phyloP scores from a whole-genome alignment of 2,113 vertebrate species.

The Plestiodon gilberti region DNA sequence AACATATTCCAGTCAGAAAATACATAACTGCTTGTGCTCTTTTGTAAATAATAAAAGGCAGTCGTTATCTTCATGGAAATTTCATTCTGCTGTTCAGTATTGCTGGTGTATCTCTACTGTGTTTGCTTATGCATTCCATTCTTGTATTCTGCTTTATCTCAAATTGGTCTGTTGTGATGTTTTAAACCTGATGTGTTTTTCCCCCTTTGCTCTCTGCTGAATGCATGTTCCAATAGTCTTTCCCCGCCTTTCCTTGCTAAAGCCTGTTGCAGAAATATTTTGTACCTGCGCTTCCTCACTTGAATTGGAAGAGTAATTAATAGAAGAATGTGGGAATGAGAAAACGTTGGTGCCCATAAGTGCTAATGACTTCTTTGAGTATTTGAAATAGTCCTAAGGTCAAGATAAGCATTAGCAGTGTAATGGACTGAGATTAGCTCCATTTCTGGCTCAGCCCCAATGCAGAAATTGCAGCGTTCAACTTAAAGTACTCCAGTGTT shows the following conservation, averaged over 20 bases:
- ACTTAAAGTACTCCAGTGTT: slow-evolving; percentile 46
- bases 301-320: slow-evolving; percentile 17
- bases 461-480: slow-evolving; percentile 30
- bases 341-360: slow-evolving; percentile 48
- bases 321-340: slow-evolving; percentile 21
- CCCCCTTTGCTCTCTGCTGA: not conserved
- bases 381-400: slow-evolving; percentile 66
- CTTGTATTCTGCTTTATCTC: not conserved
- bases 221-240: not conserved
- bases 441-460: slow-evolving; percentile 47
- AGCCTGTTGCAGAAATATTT: not conserved
- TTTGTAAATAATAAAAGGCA: not conserved
- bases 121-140: not conserved
- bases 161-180: not conserved
- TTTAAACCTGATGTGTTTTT: not conserved
- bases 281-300: slow-evolving; percentile 6
- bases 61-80: not conserved
- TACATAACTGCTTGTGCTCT: not conserved
- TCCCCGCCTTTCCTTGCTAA: not conserved
- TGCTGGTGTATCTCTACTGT: not conserved
- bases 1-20: not conserved
- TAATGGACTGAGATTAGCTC: slow-evolving; percentile 68
- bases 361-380: slow-evolving; percentile 56
- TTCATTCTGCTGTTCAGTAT: not conserved
- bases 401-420: slow-evolving; percentile 66